Percentiles rank a stretch among this genome's conserved stretches.
Evolutionary conservation across 2,797 vertebrate genomes (phyloP).

Genomic region (Zenarchopterus dispar): DNA sequence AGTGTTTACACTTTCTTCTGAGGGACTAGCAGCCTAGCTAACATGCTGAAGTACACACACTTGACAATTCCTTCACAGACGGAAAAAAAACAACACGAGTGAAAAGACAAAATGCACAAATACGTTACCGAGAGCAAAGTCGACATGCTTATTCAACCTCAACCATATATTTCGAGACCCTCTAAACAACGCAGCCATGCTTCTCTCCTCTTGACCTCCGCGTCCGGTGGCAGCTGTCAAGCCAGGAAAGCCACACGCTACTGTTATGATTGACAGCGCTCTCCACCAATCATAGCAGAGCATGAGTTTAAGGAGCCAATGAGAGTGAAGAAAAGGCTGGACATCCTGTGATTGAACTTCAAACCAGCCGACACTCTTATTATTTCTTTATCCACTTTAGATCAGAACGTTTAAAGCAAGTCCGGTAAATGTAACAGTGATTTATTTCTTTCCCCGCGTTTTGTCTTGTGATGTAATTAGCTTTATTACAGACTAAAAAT

Average conservation of each 20-base stretch:
- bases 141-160: slow-evolving; percentile 78
- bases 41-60: slow-evolving; percentile 11
- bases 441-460: background rate
- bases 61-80: background rate
- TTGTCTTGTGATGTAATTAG: fast-evolving
- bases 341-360: slow-evolving; percentile 51
- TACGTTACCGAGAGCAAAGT: slow-evolving; percentile 78
- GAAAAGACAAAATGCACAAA: slow-evolving; percentile 16
- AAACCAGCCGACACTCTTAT: slow-evolving; percentile 12
- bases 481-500: background rate
- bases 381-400: background rate
- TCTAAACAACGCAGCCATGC: slow-evolving; percentile 84
- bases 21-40: slow-evolving; percentile 65
- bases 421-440: background rate
- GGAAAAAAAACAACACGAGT: background rate
- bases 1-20: slow-evolving; percentile 24
- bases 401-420: background rate
- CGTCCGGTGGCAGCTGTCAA: slow-evolving; percentile 71
- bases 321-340: slow-evolving; percentile 53
- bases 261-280: slow-evolving; percentile 37
- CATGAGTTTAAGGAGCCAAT: slow-evolving; percentile 45
- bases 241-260: slow-evolving; percentile 52
- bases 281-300: slow-evolving; percentile 55
- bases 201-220: slow-evolving; percentile 80
- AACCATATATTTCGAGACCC: slow-evolving; percentile 71